A percentile compares a stretch with the other conserved stretches of the same genome.
Evolutionary conservation across 2,888 invertebrate species (phyloP).

Genomic region (Cataglyphis livida): DNA sequence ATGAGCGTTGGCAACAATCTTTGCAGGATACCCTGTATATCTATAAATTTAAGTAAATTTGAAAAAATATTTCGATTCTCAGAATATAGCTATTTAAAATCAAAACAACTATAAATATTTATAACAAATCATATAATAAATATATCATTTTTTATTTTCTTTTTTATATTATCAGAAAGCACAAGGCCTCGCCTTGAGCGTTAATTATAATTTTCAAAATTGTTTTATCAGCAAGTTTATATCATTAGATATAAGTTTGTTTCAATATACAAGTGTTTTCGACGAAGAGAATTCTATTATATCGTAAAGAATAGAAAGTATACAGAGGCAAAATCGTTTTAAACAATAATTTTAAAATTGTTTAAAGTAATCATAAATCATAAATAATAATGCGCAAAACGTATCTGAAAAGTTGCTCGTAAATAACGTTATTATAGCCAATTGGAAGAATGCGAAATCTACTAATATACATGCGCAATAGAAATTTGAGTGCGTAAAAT

Average conservation of each 20-base stretch:
- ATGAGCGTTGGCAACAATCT: no score
- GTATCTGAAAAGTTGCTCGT: conserved; percentile 19
- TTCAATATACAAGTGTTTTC: not conserved
- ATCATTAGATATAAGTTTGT: not conserved
- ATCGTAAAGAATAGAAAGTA: conserved; percentile 15
- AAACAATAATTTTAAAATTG: conserved; percentile 16
- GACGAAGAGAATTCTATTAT: conserved; percentile 26
- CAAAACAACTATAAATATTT: not conserved
- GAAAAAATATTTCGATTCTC: not conserved
- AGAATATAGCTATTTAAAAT: not conserved
- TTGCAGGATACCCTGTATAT: not conserved
- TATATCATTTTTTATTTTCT: not conserved
- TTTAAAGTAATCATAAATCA: conserved; percentile 34
- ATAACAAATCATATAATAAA: not conserved
- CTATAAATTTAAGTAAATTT: not conserved
- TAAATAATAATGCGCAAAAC: conserved; percentile 30
- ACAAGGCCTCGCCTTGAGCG: not conserved
- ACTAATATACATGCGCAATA: conserved; percentile 57
- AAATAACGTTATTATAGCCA: conserved; percentile 33
- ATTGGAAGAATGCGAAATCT: conserved; percentile 35
- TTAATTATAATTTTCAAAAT: not conserved
- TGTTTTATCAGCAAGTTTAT: not conserved
- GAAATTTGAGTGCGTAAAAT: conserved; percentile 52
- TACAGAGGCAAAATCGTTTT: not conserved
- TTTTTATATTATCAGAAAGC: not conserved